Percentiles rank a stretch among this genome's conserved stretches.
phyloP scores from a whole-genome alignment of 2,113 vertebrate species.

The Muntiacus muntjak region DNA sequence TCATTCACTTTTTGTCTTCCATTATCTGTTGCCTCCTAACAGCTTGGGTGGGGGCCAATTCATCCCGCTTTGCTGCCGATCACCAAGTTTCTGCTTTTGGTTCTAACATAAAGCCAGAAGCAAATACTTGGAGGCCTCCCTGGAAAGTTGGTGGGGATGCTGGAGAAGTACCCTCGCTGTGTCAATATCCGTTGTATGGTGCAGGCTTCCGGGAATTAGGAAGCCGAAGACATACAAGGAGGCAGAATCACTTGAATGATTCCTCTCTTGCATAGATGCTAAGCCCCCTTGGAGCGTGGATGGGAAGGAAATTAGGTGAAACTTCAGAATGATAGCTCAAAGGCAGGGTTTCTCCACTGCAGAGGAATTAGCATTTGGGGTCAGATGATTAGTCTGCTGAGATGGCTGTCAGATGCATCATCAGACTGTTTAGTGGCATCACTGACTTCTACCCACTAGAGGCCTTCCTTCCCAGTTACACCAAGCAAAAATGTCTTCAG shows the following conservation, averaged over 20 bases:
- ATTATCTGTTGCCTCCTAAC: neutral
- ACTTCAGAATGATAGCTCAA: neutral
- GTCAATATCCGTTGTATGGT: neutral
- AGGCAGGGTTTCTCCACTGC: neutral
- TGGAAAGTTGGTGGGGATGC: neutral
- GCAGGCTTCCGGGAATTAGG: neutral
- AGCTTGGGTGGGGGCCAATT: neutral
- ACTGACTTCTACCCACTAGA: neutral
- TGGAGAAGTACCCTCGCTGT: neutral
- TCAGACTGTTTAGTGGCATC: neutral
- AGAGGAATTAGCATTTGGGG: neutral
- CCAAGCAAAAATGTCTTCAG: neutral
- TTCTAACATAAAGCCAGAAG: neutral
- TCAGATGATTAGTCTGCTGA: neutral
- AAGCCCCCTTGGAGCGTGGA: neutral
- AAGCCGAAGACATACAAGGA: neutral
- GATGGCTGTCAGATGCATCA: neutral
- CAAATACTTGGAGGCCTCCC: neutral
- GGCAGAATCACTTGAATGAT: neutral
- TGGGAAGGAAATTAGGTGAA: neutral
- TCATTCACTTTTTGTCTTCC: neutral
- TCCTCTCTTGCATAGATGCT: neutral
- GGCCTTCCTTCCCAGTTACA: neutral
- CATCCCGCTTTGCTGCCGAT: neutral
- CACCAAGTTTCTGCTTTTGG: neutral